Base-by-base conservation (phyloP, 1,140 invertebrate species). In the Acromyrmex echinatior region DNA sequence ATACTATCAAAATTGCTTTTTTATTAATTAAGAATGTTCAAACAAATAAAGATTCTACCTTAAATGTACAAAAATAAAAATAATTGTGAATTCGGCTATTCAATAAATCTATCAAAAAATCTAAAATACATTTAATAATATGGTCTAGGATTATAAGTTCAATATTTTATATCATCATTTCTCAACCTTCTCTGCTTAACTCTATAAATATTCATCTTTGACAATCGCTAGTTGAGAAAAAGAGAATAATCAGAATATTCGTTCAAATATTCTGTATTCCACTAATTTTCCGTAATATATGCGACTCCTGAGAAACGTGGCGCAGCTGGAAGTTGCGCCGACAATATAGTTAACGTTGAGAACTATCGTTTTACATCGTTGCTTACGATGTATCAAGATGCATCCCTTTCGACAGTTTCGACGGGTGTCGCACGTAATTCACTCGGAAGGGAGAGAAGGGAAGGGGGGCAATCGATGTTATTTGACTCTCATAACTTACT, bases 401-500 rank as follows among this genome's bases (percentile, higher is more conserved):
- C 39, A 74, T 31, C 45, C 14, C 56, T 76, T 84, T 84, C 80
- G 56, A 63, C 39, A 28, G 80, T 76, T 76, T 84, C 80, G 56
- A 76, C 28, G 39, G 80, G 25, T 62, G 70, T 84, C 39, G 80
- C 68, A 14, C 70, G 56, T 63, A 84, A 62, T 84, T 76, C 68
- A 76, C 39, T 53, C n/a, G 56, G 56, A 9, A 45, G 39, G 53
- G 0, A 6, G 31, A 0, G 0, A 6, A 16, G 51, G 16, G 5
- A 18, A 31, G 31, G 51, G 16, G 35, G 21, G 35, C 53, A 84
- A 74, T 84, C 56, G 80, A 84, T 74, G 68, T 70, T 58, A n/a
- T 78, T 84, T 51, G 73, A 73, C 25, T 74, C 86, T 86, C 86
- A 84, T 89, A 87, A 89, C 49, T 89, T 86, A 84, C 66, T 58